A percentile compares a stretch with the other conserved stretches of the same genome.
Conservation (phyloP, 1,140 invertebrate genomes). For the Drosophila jambulina region DNA sequence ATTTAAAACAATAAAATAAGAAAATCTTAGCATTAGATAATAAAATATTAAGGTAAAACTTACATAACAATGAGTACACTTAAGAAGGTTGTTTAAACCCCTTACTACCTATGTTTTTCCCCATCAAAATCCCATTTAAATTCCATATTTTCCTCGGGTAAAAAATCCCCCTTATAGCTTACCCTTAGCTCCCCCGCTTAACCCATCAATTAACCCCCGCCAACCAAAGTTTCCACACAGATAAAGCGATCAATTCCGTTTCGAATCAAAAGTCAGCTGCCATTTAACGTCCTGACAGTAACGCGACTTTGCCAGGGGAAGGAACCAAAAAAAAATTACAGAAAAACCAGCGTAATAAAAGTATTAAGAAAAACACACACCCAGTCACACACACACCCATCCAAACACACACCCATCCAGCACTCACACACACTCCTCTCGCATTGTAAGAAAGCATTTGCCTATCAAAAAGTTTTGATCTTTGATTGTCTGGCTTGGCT, state of each 20-base stretch:
- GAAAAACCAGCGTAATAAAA: conserved; percentile 50
- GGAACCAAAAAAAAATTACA: conserved; percentile 1
- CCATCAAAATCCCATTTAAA: neutral
- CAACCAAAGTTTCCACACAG: conserved; percentile 11
- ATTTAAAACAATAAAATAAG: neutral
- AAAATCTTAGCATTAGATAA: neutral
- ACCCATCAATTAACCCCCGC: conserved; percentile 26
- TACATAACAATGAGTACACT: neutral
- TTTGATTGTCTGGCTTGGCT: conserved; percentile 78
- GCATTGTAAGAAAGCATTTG: conserved; percentile 45
- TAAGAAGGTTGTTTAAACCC: neutral
- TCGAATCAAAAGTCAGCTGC: conserved; percentile 49
- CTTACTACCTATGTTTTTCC: neutral
- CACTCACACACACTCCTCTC: conserved; percentile 11
- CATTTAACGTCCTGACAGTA: conserved; percentile 58
- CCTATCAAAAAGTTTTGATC: conserved; percentile 79
- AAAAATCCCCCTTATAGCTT: neutral
- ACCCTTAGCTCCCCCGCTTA: neutral
- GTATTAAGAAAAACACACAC: conserved; percentile 45
- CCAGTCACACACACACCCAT: conserved; percentile 6
- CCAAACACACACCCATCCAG: neutral
- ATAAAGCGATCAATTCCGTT: conserved; percentile 38
- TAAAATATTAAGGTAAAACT: neutral
- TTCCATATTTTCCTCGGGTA: neutral
- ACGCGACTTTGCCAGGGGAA: conserved; percentile 28